Base-by-base conservation (phyloP, 2,113 vertebrate genomes). In the Myiagra hebetior region DNA sequence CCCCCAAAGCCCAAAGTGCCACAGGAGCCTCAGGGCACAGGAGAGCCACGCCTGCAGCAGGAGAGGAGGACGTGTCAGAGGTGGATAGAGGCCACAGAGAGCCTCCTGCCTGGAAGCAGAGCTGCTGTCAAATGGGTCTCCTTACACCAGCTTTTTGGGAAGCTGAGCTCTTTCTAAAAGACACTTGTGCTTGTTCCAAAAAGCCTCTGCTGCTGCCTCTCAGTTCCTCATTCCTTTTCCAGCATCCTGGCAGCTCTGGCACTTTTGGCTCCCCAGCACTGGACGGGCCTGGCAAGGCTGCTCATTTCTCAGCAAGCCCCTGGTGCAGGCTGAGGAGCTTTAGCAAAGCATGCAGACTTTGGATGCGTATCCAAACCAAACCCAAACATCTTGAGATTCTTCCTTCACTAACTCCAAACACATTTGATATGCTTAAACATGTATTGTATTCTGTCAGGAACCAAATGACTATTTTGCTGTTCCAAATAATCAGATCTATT, bases 351-450 rank as follows among this genome's bases (percentile, higher is more conserved):
- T 15, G 11, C 83, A 89, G 56, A 1, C 78, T 86, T 62, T 81
- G 96, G 37, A 75, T 75, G 76, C 10, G 22, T 60, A 69, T 75
- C 79, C 92, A 94, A 96, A 94, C 62, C 92, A 95, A 96, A 92
- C 83, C 92, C 90, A 95, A 94, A 95, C 93, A 96, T 96, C 68
- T 91, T 41, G 41, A 75, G 93, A 93, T 50, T 94, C 93, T 91
- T 95, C 92, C 64, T 89, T 75, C 68, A 22, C 93, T 97, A 94
- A 96, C 93, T 96, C 93, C 83, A 96, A 96, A 96, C 96, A 96
- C 86, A 96, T 95, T 93, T 87, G 88, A 94, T 93, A 93, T 75
- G 85, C 92, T 94, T 20, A 85, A 84, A 91, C 85, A 75, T 1
- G 15, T 24, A 95, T 93, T 96, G 67, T 90, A 41, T 65, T 95